phyloP scores from a whole-genome alignment of 2,113 vertebrate species.

The Nymphicus hollandicus region DNA sequence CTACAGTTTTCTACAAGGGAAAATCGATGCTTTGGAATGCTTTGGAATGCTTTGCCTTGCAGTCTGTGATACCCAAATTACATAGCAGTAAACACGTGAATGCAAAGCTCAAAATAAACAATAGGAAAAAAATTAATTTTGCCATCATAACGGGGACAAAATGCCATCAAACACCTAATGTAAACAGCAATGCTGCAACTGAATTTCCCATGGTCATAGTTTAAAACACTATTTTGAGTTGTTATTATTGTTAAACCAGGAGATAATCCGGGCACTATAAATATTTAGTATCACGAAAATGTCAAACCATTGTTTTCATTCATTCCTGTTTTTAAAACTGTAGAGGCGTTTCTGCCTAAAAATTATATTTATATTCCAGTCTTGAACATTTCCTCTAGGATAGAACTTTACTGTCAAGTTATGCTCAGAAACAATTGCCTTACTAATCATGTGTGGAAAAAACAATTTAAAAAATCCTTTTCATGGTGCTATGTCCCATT shows the following conservation, averaged over 20 bases:
- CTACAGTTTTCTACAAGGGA: not conserved
- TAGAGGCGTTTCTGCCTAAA: not conserved
- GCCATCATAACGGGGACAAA: not conserved
- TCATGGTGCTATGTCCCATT: not conserved
- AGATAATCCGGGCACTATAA: not conserved
- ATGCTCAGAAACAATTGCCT: not conserved
- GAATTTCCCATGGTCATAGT: not conserved
- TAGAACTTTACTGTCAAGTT: not conserved
- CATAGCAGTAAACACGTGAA: not conserved
- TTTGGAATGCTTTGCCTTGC: not conserved
- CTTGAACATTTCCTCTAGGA: not conserved
- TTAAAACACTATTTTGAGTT: not conserved
- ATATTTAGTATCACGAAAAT: not conserved
- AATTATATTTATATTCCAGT: not conserved
- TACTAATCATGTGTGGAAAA: not conserved
- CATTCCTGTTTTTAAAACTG: not conserved
- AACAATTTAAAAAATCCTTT: not conserved
- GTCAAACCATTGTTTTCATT: not conserved
- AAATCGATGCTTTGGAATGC: not conserved
- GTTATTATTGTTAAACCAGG: not conserved
- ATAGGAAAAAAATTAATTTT: not conserved
- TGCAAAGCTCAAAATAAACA: not conserved
- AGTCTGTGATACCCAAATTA: not conserved
- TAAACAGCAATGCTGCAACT: not conserved
- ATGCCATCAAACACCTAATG: not conserved